Base-by-base conservation (phyloP, 35 echinoderm and acorn worm species). In the Stichopus chloronotus region DNA sequence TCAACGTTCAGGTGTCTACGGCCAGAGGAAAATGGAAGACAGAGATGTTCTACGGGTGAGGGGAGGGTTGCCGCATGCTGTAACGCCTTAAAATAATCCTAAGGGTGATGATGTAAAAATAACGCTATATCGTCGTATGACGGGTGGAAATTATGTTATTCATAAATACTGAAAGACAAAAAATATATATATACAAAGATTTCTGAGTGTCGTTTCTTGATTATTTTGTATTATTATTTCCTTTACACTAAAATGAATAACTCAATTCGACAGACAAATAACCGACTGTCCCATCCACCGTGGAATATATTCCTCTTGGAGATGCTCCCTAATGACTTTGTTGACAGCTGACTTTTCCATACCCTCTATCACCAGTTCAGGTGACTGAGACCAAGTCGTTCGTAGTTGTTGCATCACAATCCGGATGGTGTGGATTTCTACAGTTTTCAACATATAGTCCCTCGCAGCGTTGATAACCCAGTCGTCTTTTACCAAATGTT, bases 201-300 rank as follows among this genome's bases (percentile, higher is more conserved):
- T 17, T 17, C 72, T 76, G 19, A 21, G 72, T 76, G 72, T 76
- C 19, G 16, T 76, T n/a, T 76, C 25, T 24, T 76, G 19, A 12
- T 6, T 76, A 4, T 8, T 24, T 8, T 76, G 19, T 76, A 7
- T n/a, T n/a, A 17, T 76, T n/a, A 21, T 17, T 76, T 24, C 4
- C 7, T 76, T 76, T 76, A 76, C 7, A 17, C 25, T 17, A 17
- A 0, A 76, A 8, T 76, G 3, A 21, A 76, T 11, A 5, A 8
- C 0, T 76, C 72, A 76, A 76, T 11, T 76, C 14, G 72, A 76
- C 72, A 76, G 72, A 76, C 72, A 8, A 76, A 76, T 76, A 8
- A 76, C 10, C 72, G 72, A 76, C 72, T 76, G 72, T 3, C 72
- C 72, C 65, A 76, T 76, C 72, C 72, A 76, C 72, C 14, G 72